Base-by-base conservation (phyloP, 2,797 vertebrate genomes). In the Gymnopithys bicolor region DNA sequence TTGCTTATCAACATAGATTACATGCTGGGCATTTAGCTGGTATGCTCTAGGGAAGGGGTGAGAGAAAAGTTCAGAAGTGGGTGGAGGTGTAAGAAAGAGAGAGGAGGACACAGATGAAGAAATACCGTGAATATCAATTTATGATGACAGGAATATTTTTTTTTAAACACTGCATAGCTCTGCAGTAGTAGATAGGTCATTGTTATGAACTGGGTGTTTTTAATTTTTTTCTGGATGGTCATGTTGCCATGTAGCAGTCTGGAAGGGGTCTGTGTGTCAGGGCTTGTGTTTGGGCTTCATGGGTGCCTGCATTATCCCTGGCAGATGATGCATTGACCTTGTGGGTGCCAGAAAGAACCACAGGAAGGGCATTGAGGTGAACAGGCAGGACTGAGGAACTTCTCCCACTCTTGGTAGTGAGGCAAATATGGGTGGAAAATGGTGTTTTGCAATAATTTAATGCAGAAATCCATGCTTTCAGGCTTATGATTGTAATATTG, bases 1-100 rank as follows among this genome's bases (percentile, higher is more conserved):
- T 95, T 95, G 89, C 90, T 94, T 63, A 77, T 96, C 90, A 84
- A 56, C 92, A 75, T 11, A 62, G 94, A 95, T 96, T 79, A 87
- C 88, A 53, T 86, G 95, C 90, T 88, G 37, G 69, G 19, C 48
- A 32, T 86, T 88, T 88, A 84, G 62, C 70, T 84, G 85, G 17
- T 82, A 14, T 25, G 14, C n/a, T 35, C 76, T 68, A 66, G 53
- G 75, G 76, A 96, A 28, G 2, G 68, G 73, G 78, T 62, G 24
- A 63, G 35, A 75, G 4, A 18, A 19, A 56, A 59, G 64, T 85
- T 88, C 83, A 55, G 59, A 56, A 79, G 28, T n/a, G 51, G 55
- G 53, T 80, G 64, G 68, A 68, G 64, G 37, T 41, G 37, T 32
- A 64, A 35, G 21, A 41, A 75, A 73, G 55, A 59, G 68, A 91